Conservation (phyloP, 2,113 vertebrate genomes). For the Brachyistius frenatus region DNA sequence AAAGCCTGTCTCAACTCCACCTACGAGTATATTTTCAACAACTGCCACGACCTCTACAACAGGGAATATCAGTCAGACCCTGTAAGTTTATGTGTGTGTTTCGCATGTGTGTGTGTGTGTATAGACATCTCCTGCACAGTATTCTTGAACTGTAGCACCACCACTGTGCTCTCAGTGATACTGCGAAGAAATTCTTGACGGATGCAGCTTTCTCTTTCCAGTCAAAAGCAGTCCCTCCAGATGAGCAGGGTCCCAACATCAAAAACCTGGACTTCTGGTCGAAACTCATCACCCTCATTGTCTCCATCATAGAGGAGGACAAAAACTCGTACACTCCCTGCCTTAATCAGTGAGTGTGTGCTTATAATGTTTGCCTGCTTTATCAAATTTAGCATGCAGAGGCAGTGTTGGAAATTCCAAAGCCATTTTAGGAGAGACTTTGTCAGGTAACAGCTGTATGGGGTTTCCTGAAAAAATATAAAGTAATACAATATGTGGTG, state of each 20-base stretch:
- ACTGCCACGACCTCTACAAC: slow-evolving; percentile 96
- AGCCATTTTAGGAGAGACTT: background rate
- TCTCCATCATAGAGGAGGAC: slow-evolving; percentile 98
- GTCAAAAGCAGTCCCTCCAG: slow-evolving; percentile 93
- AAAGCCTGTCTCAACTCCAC: slow-evolving; percentile 98
- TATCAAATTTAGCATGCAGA: background rate
- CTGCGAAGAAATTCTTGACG: background rate
- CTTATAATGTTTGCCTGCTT: background rate
- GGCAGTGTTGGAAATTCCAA: background rate
- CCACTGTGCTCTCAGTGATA: background rate
- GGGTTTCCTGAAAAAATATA: background rate
- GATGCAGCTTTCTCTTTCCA: slow-evolving; percentile 61
- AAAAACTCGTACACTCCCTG: slow-evolving; percentile 98
- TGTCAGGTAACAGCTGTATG: background rate
- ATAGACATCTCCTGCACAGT: slow-evolving; percentile 4
- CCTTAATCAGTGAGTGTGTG: slow-evolving; percentile 94
- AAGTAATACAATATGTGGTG: background rate
- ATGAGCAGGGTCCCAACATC: slow-evolving; percentile 96
- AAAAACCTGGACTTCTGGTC: slow-evolving; percentile 99
- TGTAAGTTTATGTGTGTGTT: slow-evolving; percentile 78
- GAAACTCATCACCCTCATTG: slow-evolving; percentile 97
- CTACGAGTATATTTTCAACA: slow-evolving; percentile 98
- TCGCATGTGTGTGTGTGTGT: background rate
- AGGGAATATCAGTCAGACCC: slow-evolving; percentile 96
- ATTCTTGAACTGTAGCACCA: background rate